A percentile compares a stretch with the other conserved stretches of the same genome.
Evolutionary conservation across 92 coral and sea anemone genomes (phyloP).

Genomic region (Phenganax marumi): DNA sequence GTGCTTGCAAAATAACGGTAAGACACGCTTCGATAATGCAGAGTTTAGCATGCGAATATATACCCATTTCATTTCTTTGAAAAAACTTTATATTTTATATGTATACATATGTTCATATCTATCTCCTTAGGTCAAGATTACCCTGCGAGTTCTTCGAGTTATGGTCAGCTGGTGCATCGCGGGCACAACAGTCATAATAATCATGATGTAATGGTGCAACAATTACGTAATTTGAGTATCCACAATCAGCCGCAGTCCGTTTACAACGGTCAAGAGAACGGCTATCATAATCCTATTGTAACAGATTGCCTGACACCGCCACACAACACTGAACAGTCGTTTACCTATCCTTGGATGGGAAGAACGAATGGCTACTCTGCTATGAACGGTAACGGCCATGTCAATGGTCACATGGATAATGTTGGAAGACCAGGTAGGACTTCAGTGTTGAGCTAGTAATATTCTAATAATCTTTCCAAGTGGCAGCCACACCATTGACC

Average conservation of each 20-base stretch:
- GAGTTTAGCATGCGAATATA: too few relatives aligned
- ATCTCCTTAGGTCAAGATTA: slow-evolving; percentile 36
- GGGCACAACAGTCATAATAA: slow-evolving; percentile 27
- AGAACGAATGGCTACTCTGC: slow-evolving; percentile 31
- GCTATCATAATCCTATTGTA: slow-evolving; percentile 5
- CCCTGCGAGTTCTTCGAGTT: neutral
- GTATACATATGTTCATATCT: neutral
- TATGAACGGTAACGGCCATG: slow-evolving; percentile 33
- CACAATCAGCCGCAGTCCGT: slow-evolving; percentile 23
- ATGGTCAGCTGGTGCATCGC: slow-evolving; percentile 40
- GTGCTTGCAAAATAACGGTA: slow-evolving; percentile 23
- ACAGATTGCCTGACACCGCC: slow-evolving; percentile 42
- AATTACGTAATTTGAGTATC: slow-evolving; percentile 34
- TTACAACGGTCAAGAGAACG: slow-evolving; percentile 35
- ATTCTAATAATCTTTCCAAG: too few relatives aligned
- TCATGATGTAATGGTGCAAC: slow-evolving; percentile 41
- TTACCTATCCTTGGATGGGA: slow-evolving; percentile 26
- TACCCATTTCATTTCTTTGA: too few relatives aligned
- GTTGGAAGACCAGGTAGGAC: slow-evolving; percentile 35
- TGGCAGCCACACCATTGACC: too few relatives aligned
- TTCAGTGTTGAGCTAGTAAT: neutral
- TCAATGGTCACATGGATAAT: slow-evolving; percentile 34
- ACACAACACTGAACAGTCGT: slow-evolving; percentile 25
- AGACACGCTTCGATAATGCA: neutral
- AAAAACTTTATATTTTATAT: too few relatives aligned